These are phyloP conservation scores for Galeopterus variegatus DNA, from an alignment of 2,113 vertebrate genomes.

Conservation along the genomic window DNA sequence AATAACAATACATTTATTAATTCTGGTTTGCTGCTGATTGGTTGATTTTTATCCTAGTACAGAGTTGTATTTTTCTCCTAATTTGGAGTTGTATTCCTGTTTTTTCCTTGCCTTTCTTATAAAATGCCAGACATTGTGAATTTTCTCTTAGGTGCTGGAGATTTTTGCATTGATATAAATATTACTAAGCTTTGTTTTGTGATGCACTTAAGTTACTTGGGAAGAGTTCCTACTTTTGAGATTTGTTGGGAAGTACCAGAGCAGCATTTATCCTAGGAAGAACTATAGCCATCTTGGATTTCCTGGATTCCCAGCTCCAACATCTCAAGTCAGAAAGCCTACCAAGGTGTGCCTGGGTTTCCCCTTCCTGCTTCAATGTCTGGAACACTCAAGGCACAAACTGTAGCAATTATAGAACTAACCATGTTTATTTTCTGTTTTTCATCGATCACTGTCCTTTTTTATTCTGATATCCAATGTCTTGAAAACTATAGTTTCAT, in stretches of 20 bases:
- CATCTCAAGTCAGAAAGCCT: not conserved
- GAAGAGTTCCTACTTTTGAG: not conserved
- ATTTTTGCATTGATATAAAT: not conserved
- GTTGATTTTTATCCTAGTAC: not conserved
- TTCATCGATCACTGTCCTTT: not conserved
- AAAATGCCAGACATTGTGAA: not conserved
- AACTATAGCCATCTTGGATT: not conserved
- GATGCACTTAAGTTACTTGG: not conserved
- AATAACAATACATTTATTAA: not conserved
- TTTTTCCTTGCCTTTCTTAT: not conserved
- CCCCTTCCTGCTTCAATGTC: not conserved
- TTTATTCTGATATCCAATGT: not conserved
- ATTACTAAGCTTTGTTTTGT: constrained; percentile 16
- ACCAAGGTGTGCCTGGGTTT: not conserved
- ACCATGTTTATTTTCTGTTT: not conserved
- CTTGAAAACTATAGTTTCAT: not conserved
- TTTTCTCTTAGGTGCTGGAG: not conserved
- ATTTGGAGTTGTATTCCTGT: not conserved
- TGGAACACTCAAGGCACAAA: not conserved
- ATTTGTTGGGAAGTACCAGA: not conserved
- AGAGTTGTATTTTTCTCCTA: not conserved
- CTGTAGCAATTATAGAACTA: not conserved
- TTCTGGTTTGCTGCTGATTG: not conserved
- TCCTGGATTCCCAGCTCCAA: not conserved
- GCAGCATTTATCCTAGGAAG: not conserved